Evolutionary conservation across 2,888 invertebrate genomes (phyloP), one percentile per base, ranked within the genome.

Genomic region (Microplitis deprimator): DNA sequence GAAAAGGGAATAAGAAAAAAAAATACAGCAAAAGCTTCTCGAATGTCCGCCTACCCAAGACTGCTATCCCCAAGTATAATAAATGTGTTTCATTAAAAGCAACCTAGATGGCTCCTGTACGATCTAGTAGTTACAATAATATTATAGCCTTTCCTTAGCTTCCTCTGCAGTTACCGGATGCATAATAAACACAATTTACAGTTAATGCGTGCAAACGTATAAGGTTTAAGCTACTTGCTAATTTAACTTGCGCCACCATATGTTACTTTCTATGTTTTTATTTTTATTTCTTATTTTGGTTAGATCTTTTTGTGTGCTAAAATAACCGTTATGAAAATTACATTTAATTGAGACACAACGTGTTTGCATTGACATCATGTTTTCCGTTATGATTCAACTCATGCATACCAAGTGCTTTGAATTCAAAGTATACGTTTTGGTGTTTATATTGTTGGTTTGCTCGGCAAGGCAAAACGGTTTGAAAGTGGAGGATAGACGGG

Each of bases 1-100:
- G 17, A 59, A 73, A 73, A 59, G 59, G 16, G 67, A 38, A 38
- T 69, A 40, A 29, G 16, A 39, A 64, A 62, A 75, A 62, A 65
- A 50, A 13, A 59, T 50, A 50, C 20, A 50, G 20, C 8, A 50
- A 29, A 70, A 39, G 68, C 41, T 38, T 40, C n/a, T 68, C 68
- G n/a, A 38, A 41, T 70, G 20, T 70, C 70, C 59, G 50, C 70
- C 59, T 60, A 60, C 20, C 13, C 17, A 13, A 50, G 70, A 50
- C 50, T 29, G 29, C 29, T 50, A 50, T 50, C 10, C 50, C 50
- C 65, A 70, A 59, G 50, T 60, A 73, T 75, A 79, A 81, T 69
- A 79, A 79, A 80, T 80, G 80, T 70, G 78, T 81, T 84, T 84
- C 82, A 83, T 84, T 84, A 83, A 79, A 76, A 79, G 76, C 79